phyloP scores from a whole-genome alignment of 2,888 invertebrate genomes.

The Anaspis maculata region DNA sequence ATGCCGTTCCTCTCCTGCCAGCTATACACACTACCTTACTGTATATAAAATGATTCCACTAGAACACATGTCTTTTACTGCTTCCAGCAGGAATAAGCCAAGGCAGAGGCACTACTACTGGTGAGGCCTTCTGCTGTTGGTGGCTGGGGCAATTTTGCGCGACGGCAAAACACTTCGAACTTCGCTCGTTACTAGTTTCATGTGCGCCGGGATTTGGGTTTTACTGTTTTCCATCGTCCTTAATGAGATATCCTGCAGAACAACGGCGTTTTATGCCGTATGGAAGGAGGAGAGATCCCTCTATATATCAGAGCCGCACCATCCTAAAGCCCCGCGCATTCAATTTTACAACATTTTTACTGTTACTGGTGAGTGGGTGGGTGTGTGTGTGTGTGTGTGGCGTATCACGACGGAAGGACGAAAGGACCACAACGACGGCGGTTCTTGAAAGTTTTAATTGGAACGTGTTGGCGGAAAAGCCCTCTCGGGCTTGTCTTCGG shows the following conservation, averaged over 20 bases:
- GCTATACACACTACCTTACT: too few species aligned
- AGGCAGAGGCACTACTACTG: too few species aligned
- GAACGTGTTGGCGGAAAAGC: conserved; percentile 7
- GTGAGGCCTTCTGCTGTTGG: neutral
- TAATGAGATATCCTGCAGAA: conserved; percentile 13
- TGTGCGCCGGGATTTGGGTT: conserved; percentile 29
- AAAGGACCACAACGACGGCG: too few species aligned
- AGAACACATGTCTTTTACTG: conserved; percentile 34
- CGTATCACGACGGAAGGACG: too few species aligned
- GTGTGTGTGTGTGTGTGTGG: too few species aligned
- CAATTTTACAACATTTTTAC: conserved; percentile 13
- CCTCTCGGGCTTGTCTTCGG: too few species aligned
- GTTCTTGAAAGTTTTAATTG: conserved; percentile 13
- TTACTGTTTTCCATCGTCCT: conserved; percentile 23
- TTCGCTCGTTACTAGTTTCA: conserved; percentile 30
- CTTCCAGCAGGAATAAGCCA: conserved; percentile 6
- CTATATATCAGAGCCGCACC: conserved; percentile 2
- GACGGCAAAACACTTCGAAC: conserved; percentile 17
- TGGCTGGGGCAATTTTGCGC: neutral
- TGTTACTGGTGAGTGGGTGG: conserved; percentile 4
- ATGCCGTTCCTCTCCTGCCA: too few species aligned
- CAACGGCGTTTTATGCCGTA: neutral
- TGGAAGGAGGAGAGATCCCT: neutral
- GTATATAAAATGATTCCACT: conserved; percentile 34
- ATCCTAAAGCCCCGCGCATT: conserved; percentile 4